phyloP scores from a whole-genome alignment of 2,797 vertebrate genomes.

The Clarias laeviceps region DNA sequence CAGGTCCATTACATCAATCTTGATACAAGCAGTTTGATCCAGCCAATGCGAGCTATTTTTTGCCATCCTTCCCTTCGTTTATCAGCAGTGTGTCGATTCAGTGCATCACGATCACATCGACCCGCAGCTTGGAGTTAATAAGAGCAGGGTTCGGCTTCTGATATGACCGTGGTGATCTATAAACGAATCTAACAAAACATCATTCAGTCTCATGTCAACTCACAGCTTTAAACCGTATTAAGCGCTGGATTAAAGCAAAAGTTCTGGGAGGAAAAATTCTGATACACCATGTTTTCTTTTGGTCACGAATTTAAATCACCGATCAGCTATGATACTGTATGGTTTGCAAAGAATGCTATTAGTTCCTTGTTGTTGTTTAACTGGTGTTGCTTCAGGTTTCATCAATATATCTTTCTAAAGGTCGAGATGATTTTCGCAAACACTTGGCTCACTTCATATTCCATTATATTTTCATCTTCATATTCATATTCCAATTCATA shows the following conservation, averaged over 20 bases:
- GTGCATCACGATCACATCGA: conserved; percentile 30
- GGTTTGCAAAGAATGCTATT: background rate
- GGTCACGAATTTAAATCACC: no score
- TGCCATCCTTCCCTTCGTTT: conserved; percentile 26
- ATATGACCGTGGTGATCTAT: conserved; percentile 14
- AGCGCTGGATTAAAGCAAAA: background rate
- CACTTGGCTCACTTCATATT: background rate
- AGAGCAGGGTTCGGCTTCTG: conserved; percentile 3
- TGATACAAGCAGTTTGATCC: conserved; percentile 66
- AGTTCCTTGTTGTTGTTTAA: background rate
- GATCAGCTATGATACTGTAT: background rate
- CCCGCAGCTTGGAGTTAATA: conserved; percentile 29
- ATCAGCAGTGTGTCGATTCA: conserved; percentile 53
- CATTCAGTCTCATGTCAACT: conserved; percentile 4
- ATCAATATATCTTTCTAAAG: background rate
- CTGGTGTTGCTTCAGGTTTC: background rate
- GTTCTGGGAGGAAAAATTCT: background rate
- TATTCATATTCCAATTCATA: no score
- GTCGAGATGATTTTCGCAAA: background rate
- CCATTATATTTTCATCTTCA: background rate
- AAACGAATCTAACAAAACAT: conserved; percentile 23
- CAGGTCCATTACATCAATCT: conserved; percentile 76
- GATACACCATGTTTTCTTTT: background rate
- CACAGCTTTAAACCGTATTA: background rate
- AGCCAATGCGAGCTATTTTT: conserved; percentile 60